phyloP scores from a whole-genome alignment of 2,113 vertebrate species.

The Cavia porcellus region DNA sequence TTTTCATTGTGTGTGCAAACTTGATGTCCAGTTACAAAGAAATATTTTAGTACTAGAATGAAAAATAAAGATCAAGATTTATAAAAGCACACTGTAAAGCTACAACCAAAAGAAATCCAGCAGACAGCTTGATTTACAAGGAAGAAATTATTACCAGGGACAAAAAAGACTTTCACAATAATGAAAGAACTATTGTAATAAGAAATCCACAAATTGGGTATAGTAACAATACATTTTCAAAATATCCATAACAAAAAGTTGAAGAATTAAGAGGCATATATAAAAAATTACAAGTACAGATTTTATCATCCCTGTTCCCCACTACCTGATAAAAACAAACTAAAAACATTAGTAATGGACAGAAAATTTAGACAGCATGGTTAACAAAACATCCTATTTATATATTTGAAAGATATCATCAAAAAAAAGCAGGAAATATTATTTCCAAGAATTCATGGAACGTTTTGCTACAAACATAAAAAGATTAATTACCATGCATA shows the following conservation, averaged over 20 bases:
- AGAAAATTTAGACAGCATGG: constrained; percentile 6
- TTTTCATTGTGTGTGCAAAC: neutral
- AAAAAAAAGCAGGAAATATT: constrained; percentile 25
- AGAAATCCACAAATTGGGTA: neutral
- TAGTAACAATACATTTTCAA: neutral
- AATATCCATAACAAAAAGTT: neutral
- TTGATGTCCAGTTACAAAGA: neutral
- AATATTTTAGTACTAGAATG: constrained; percentile 34
- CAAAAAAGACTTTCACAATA: neutral
- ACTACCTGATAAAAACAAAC: neutral
- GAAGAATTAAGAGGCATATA: neutral
- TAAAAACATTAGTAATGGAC: neutral
- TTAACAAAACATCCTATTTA: constrained; percentile 34
- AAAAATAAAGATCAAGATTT: constrained; percentile 16
- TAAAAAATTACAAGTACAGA: neutral
- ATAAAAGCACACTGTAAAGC: neutral
- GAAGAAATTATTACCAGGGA: neutral
- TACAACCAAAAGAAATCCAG: neutral
- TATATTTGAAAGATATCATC: neutral
- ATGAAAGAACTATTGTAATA: constrained; percentile 2
- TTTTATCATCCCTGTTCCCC: neutral
- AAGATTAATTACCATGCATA: constrained; percentile 1
- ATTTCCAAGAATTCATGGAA: neutral
- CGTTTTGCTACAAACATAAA: neutral
- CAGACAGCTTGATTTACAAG: neutral